Percentiles rank a stretch among this genome's conserved stretches.
phyloP scores from a whole-genome alignment of 2,888 invertebrate species.

The Priocnemis perturbator region DNA sequence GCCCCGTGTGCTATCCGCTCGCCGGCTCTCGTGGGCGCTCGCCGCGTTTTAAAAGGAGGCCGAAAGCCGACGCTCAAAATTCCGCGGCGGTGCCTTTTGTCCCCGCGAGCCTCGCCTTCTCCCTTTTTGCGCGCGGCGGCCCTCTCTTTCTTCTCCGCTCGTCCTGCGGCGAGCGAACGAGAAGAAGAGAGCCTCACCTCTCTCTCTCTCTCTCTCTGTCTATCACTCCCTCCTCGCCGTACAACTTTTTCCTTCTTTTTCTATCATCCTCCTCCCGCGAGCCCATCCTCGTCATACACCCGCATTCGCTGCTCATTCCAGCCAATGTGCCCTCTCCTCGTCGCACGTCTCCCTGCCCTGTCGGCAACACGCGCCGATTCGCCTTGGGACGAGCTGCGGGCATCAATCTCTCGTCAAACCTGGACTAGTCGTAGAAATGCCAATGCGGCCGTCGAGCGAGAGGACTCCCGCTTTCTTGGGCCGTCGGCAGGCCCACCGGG shows the following conservation, averaged over 20 bases:
- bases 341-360: neutral
- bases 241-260: conserved; percentile 18
- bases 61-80: conserved; percentile 72
- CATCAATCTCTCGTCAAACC: conserved; percentile 75
- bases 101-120: conserved; percentile 63
- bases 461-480: too few relatives aligned
- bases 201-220: conserved; percentile 27
- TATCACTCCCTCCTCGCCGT: conserved; percentile 22
- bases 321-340: neutral
- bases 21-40: conserved; percentile 25
- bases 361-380: conserved; percentile 50
- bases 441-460: conserved; percentile 46
- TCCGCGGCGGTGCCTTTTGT: conserved; percentile 74
- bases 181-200: too few relatives aligned
- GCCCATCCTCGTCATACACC: too few relatives aligned
- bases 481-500: conserved; percentile 19
- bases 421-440: conserved; percentile 72
- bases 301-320: neutral
- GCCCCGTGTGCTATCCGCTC: conserved; percentile 6
- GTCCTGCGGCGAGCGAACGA: too few relatives aligned
- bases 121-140: conserved; percentile 58
- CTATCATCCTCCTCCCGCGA: neutral
- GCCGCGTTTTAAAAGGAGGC: conserved; percentile 47
- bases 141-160: conserved; percentile 53
- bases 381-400: conserved; percentile 54